Percentiles rank a stretch among this genome's conserved stretches.
These are phyloP conservation scores for Trichonephila clavata DNA, from an alignment of 1,140 invertebrate genomes.

Conservation along the genomic window DNA sequence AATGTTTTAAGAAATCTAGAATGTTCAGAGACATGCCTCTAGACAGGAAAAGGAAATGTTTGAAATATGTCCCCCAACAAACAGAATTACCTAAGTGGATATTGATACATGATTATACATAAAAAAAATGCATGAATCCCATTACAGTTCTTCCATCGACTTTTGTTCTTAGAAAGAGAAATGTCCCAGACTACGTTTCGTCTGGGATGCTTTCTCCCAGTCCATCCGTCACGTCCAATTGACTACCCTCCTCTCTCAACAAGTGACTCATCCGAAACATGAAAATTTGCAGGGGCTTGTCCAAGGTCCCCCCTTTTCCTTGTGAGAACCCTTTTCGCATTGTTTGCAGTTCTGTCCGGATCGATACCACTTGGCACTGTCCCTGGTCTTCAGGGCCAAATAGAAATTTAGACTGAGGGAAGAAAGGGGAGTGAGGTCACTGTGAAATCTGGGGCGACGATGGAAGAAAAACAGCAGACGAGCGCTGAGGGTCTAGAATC, in stretches of 20 bases:
- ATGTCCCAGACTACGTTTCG: too few species aligned
- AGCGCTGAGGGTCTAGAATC: constrained; percentile 53
- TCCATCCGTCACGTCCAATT: too few species aligned
- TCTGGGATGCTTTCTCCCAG: too few species aligned
- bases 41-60: too few species aligned
- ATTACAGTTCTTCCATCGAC: too few species aligned
- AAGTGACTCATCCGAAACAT: neutral
- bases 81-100: too few species aligned
- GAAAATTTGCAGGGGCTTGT: neutral
- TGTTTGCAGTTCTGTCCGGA: constrained; percentile 39
- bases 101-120: too few species aligned
- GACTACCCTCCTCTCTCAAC: neutral
- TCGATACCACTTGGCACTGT: constrained; percentile 42
- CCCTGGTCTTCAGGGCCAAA: constrained; percentile 31
- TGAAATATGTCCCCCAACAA: too few species aligned
- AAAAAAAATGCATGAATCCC: too few species aligned
- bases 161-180: too few species aligned
- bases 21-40: too few species aligned
- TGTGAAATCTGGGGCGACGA: constrained; percentile 51
- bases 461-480: constrained; percentile 51
- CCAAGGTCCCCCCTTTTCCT: neutral
- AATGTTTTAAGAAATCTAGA: too few species aligned
- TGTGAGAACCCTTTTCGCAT: neutral
- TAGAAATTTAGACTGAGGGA: constrained; percentile 31
- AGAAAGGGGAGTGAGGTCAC: neutral